phyloP scores from a whole-genome alignment of 2,888 invertebrate genomes.

The Spisula solida region DNA sequence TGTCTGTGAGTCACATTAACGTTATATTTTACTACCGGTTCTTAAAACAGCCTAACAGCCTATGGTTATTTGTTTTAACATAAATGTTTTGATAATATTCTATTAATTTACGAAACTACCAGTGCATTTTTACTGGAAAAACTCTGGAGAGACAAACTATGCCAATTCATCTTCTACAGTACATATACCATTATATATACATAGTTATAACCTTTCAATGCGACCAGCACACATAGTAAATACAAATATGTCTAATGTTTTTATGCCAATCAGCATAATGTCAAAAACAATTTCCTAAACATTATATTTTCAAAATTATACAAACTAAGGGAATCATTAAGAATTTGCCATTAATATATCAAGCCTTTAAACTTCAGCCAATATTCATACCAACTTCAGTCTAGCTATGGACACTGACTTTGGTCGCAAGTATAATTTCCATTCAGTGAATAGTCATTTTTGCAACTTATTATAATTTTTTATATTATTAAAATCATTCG shows the following conservation, averaged over 20 bases:
- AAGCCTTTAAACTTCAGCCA: too few species aligned
- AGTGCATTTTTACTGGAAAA: background rate
- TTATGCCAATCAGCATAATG: background rate
- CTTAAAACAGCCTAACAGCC: too few species aligned
- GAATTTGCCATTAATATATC: background rate
- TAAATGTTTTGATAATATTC: too few species aligned
- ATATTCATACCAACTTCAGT: too few species aligned
- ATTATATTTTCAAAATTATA: background rate
- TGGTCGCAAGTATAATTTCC: too few species aligned
- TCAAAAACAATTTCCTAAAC: background rate
- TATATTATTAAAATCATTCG: too few species aligned
- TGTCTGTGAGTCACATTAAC: too few species aligned
- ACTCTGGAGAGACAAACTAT: background rate
- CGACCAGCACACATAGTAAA: conserved; percentile 15
- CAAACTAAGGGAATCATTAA: background rate
- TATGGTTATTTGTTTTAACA: too few species aligned
- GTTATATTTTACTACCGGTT: too few species aligned
- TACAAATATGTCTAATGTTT: conserved; percentile 1
- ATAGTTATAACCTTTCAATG: conserved; percentile 10
- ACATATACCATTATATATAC: conserved; percentile 18
- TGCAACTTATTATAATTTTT: too few species aligned
- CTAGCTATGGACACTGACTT: too few species aligned
- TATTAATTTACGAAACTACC: background rate
- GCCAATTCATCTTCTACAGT: background rate
- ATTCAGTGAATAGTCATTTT: too few species aligned